phyloP scores from a whole-genome alignment of 2,888 invertebrate species.

The Actias luna region DNA sequence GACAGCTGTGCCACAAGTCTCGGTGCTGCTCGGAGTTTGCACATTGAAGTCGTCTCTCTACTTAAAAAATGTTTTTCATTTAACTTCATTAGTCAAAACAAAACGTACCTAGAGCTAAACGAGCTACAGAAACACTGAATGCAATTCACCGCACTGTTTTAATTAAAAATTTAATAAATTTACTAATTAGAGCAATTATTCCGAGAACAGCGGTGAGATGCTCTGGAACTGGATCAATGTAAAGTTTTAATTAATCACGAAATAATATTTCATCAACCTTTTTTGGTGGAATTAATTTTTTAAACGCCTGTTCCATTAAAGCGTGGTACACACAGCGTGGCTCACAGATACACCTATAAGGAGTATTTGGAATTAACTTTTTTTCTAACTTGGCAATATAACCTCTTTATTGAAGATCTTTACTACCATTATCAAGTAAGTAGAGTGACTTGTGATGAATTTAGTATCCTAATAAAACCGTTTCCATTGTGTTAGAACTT shows the following conservation, averaged over 20 bases:
- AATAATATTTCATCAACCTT: conserved; percentile 1
- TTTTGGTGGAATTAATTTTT: not conserved
- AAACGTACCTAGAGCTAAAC: not conserved
- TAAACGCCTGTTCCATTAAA: not conserved
- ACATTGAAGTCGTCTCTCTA: too few relatives aligned
- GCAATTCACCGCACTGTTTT: not conserved
- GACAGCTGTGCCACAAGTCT: too few relatives aligned
- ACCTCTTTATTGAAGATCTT: too few relatives aligned
- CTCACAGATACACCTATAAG: too few relatives aligned
- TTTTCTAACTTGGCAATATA: too few relatives aligned
- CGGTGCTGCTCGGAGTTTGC: too few relatives aligned
- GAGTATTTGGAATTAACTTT: too few relatives aligned
- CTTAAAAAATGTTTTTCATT: not conserved
- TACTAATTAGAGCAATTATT: conserved; percentile 5
- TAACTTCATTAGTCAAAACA: not conserved
- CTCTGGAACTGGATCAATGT: not conserved
- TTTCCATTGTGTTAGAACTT: too few relatives aligned
- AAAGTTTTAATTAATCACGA: conserved; percentile 1
- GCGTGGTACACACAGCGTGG: too few relatives aligned
- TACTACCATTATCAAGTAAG: too few relatives aligned
- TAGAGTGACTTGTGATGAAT: too few relatives aligned
- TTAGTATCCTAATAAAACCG: too few relatives aligned
- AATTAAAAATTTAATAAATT: conserved; percentile 10
- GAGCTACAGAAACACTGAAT: not conserved
- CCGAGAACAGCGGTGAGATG: not conserved